A percentile compares a stretch with the other conserved stretches of the same genome.
phyloP scores from a whole-genome alignment of 2,888 invertebrate genomes.

The Epirrhoe tristata region DNA sequence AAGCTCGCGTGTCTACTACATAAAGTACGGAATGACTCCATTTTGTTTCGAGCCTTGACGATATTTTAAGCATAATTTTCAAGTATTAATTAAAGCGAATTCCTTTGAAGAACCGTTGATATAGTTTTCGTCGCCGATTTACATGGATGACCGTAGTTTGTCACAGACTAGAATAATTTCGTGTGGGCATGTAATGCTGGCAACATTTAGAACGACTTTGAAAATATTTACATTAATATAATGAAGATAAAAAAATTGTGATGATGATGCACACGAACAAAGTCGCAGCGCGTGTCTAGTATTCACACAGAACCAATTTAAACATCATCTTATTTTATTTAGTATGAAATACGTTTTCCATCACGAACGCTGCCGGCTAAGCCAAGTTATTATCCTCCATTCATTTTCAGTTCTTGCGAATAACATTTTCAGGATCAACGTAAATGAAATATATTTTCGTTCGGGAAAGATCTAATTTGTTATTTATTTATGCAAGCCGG shows the following conservation, averaged over 20 bases:
- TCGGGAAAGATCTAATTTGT: background rate
- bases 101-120: background rate
- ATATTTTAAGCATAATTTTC: background rate
- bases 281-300: background rate
- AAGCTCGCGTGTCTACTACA: too few relatives aligned
- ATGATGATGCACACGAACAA: background rate
- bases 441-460: constrained; percentile 13
- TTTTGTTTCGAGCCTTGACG: constrained; percentile 2
- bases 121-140: background rate
- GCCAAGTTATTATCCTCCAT: constrained; percentile 26
- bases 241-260: background rate
- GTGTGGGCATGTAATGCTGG: constrained; percentile 33
- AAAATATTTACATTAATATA: constrained; percentile 19
- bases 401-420: constrained; percentile 27
- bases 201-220: constrained; percentile 23
- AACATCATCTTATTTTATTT: constrained; percentile 14
- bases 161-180: constrained; percentile 37
- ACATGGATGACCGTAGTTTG: constrained; percentile 40
- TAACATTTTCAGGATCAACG: constrained; percentile 16
- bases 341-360: constrained; percentile 20
- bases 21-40: background rate
- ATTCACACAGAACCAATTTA: constrained; percentile 19
- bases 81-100: background rate
- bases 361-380: constrained; percentile 19
- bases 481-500: background rate